phyloP scores from a whole-genome alignment of 2,113 vertebrate genomes.

The Tauraco erythrolophus region DNA sequence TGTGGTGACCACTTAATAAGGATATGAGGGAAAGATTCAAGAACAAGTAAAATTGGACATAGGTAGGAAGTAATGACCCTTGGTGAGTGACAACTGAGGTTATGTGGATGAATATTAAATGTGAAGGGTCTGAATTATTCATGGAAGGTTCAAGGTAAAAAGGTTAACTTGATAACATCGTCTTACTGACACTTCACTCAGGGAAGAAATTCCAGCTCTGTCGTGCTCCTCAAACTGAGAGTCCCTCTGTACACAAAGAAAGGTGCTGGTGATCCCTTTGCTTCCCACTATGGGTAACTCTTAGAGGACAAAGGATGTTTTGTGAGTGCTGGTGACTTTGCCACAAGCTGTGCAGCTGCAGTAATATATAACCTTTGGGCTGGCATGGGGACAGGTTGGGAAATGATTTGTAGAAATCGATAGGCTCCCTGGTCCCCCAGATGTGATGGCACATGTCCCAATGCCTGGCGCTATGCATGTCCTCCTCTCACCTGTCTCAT shows the following conservation, averaged over 20 bases:
- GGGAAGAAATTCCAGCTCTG: not conserved
- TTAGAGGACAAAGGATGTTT: not conserved
- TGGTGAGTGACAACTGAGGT: conserved; percentile 24
- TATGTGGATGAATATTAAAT: conserved; percentile 50
- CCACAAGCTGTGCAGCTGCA: not conserved
- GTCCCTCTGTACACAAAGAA: not conserved
- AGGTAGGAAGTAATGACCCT: not conserved
- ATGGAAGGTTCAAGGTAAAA: conserved; percentile 66
- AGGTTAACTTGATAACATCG: conserved; percentile 14
- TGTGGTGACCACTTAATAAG: not conserved
- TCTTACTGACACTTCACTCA: conserved; percentile 5
- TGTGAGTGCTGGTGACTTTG: not conserved
- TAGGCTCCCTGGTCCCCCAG: not conserved
- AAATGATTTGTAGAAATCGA: not conserved
- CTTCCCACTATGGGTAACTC: not conserved
- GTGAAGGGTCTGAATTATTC: conserved; percentile 63
- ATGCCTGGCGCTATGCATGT: not conserved
- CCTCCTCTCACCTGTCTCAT: not conserved
- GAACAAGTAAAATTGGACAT: conserved; percentile 7
- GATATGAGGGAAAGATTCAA: not conserved
- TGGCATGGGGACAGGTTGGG: not conserved
- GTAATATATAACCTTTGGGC: not conserved
- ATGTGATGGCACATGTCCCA: not conserved
- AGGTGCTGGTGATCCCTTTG: not conserved
- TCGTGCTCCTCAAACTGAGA: not conserved